Conservation (phyloP, 92 coral and sea anemone genomes). For the Bergia puertoricense region DNA sequence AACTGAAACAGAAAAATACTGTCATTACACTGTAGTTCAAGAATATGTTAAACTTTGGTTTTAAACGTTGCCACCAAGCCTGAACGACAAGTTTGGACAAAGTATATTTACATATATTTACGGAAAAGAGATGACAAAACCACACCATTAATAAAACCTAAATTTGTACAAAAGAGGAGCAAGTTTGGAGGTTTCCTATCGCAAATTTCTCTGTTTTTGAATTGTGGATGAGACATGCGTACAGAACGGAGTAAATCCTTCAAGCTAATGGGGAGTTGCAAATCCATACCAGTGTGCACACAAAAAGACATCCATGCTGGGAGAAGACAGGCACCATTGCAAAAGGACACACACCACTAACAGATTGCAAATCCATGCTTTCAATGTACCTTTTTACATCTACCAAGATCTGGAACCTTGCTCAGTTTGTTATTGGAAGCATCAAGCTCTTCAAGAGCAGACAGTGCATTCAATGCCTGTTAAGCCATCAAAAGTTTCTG, state of each 20-base stretch:
- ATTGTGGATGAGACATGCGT: background rate
- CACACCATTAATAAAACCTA: background rate
- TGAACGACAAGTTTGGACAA: too few relatives aligned
- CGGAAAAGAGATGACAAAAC: background rate
- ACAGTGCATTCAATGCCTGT: constrained; percentile 82
- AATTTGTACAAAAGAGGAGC: background rate
- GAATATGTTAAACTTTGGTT: background rate
- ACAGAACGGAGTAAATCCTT: too few relatives aligned
- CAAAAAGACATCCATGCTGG: background rate
- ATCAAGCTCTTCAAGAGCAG: constrained; percentile 89
- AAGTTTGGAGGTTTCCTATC: background rate
- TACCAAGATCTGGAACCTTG: constrained; percentile 79
- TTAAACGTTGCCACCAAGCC: too few relatives aligned
- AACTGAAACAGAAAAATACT: constrained; percentile 46
- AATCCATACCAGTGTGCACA: background rate
- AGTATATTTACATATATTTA: too few relatives aligned
- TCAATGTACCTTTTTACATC: constrained; percentile 80
- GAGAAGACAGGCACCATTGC: background rate
- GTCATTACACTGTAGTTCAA: background rate
- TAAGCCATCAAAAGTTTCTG: background rate
- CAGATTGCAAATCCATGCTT: background rate
- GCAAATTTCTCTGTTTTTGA: background rate
- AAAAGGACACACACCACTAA: too few relatives aligned
- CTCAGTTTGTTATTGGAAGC: constrained; percentile 76
- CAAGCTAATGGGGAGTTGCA: too few relatives aligned